A percentile compares a stretch with the other conserved stretches of the same genome.
phyloP scores from a whole-genome alignment of 2,113 vertebrate species.

The Cynopterus brachyotis region DNA sequence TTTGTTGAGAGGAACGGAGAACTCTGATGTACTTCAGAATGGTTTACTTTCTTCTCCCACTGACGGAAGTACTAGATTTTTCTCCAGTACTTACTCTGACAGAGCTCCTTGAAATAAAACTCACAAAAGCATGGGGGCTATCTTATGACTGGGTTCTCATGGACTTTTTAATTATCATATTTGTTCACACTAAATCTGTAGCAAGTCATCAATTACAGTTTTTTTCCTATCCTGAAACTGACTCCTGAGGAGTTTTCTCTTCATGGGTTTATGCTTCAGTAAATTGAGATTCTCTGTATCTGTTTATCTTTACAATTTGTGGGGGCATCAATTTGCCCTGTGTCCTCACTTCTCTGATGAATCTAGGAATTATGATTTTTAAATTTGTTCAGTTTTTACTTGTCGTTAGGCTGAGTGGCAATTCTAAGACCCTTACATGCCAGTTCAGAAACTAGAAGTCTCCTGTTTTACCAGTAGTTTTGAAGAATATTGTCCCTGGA shows the following conservation, averaged over 20 bases:
- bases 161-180: background rate
- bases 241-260: background rate
- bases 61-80: background rate
- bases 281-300: background rate
- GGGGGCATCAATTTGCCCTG: background rate
- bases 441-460: background rate
- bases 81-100: background rate
- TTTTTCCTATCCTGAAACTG: background rate
- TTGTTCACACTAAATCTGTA: background rate
- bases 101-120: background rate
- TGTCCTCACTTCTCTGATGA: background rate
- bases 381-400: background rate
- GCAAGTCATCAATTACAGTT: background rate
- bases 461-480: background rate
- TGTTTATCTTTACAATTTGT: background rate
- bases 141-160: background rate
- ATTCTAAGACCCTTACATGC: background rate
- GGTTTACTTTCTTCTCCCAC: background rate
- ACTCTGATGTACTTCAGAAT: background rate
- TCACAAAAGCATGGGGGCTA: background rate
- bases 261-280: background rate
- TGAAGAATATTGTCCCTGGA: background rate
- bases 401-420: background rate
- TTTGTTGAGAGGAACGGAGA: background rate
- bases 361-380: background rate